Conservation (phyloP, 2,888 invertebrate species). For the Meliscaeva auricollis region DNA sequence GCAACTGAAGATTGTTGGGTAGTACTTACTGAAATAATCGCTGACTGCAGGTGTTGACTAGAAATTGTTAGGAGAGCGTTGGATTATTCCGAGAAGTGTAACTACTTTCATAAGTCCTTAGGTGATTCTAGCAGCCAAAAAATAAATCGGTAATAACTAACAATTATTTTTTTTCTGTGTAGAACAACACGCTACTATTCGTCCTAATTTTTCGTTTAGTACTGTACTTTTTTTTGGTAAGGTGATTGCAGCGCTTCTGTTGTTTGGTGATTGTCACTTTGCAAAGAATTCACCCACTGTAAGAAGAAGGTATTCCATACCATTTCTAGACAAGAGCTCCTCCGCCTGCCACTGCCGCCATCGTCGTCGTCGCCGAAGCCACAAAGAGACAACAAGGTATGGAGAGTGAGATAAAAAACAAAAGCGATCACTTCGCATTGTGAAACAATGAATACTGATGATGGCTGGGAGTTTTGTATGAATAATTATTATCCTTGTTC, state of each 20-base stretch:
- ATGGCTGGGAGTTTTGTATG: conserved; percentile 72
- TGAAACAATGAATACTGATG: conserved; percentile 74
- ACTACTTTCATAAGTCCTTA: no score
- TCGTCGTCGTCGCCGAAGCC: background rate
- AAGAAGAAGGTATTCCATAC: conserved; percentile 6
- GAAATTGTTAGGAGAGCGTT: no score
- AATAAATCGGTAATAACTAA: no score
- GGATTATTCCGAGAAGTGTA: no score
- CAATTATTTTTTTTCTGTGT: no score
- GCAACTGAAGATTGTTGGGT: background rate
- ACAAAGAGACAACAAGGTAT: background rate
- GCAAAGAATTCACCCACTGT: conserved; percentile 43
- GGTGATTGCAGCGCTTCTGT: conserved; percentile 67
- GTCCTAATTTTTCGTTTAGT: no score
- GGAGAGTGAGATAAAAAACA: conserved; percentile 42
- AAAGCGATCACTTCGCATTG: conserved; percentile 65
- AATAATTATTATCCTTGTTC: conserved; percentile 75
- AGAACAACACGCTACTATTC: no score
- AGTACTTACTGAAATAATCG: no score
- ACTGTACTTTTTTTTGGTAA: background rate
- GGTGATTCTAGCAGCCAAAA: no score
- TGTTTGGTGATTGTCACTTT: conserved; percentile 72
- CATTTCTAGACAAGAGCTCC: background rate
- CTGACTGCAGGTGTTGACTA: no score
- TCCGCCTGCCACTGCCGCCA: background rate